A percentile compares a stretch with the other conserved stretches of the same genome.
Conservation (phyloP, 2,113 vertebrate species). For the Pelecanus crispus region DNA sequence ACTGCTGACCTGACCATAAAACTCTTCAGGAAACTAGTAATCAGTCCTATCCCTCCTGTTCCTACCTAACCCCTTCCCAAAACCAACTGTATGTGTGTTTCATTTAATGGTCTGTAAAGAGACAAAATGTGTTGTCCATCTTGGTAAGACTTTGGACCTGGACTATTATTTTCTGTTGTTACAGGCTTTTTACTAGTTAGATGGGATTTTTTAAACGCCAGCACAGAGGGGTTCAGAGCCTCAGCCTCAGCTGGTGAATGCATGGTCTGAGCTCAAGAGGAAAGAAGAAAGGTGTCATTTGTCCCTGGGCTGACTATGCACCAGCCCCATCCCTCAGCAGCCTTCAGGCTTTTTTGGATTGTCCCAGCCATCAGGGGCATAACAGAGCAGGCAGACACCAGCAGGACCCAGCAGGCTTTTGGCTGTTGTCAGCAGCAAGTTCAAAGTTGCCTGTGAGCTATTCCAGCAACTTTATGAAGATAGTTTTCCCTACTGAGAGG, state of each 20-base stretch:
- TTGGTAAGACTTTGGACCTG: background rate
- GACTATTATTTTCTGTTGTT: background rate
- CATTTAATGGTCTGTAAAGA: background rate
- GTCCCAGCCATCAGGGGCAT: background rate
- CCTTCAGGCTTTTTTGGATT: background rate
- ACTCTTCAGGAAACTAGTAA: background rate
- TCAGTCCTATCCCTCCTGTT: background rate
- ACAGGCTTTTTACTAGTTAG: background rate
- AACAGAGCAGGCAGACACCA: background rate
- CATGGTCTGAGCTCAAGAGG: background rate
- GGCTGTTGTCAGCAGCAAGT: background rate
- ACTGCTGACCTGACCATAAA: background rate
- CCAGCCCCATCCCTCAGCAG: background rate
- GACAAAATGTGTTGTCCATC: background rate
- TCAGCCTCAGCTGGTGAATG: background rate
- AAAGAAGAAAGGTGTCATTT: background rate
- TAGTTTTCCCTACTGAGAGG: background rate
- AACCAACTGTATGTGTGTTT: background rate
- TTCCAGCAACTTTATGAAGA: background rate
- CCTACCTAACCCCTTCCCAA: background rate
- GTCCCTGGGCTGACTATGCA: background rate
- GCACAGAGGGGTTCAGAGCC: rapidly evolving
- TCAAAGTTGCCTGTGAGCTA: background rate
- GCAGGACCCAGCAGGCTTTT: background rate
- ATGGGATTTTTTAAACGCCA: background rate